phyloP scores from a whole-genome alignment of 1,140 invertebrate genomes.

The Hyles euphorbiae region DNA sequence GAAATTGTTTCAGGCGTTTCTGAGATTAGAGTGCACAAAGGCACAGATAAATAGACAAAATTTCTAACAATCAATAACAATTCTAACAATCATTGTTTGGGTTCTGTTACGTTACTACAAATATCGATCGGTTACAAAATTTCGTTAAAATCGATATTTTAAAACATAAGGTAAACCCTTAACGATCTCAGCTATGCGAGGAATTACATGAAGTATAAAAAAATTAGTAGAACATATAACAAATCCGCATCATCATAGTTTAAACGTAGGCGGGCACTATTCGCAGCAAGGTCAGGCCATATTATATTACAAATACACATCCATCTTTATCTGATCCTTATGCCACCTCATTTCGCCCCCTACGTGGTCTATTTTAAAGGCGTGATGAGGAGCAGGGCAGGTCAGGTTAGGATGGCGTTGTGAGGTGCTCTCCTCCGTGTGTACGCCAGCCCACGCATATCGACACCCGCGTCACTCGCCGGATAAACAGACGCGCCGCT shows the following conservation, averaged over 20 bases:
- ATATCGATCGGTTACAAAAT: too few relatives aligned
- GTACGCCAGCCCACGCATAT: conserved; percentile 46
- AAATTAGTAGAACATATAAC: conserved; percentile 14
- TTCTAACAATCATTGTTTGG: too few relatives aligned
- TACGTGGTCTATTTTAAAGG: conserved; percentile 8
- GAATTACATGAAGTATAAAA: not conserved
- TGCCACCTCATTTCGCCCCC: conserved; percentile 16
- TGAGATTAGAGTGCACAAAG: too few relatives aligned
- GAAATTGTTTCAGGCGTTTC: too few relatives aligned
- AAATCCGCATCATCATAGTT: conserved; percentile 34
- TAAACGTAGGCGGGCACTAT: conserved; percentile 61
- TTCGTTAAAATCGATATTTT: too few relatives aligned
- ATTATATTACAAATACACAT: conserved; percentile 58
- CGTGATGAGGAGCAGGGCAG: conserved; percentile 18
- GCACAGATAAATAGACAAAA: too few relatives aligned
- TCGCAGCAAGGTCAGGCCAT: conserved; percentile 66
- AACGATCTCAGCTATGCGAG: too few relatives aligned
- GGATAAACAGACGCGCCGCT: conserved; percentile 34
- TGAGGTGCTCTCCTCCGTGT: conserved; percentile 32
- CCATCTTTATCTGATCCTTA: conserved; percentile 41
- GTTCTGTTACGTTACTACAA: too few relatives aligned
- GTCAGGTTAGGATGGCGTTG: conserved; percentile 33
- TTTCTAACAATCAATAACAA: too few relatives aligned
- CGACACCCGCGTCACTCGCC: conserved; percentile 36
- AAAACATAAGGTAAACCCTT: too few relatives aligned